These are phyloP conservation scores for Hafferia zeledoni DNA, from an alignment of 2,797 vertebrate genomes.

Conservation along the genomic window DNA sequence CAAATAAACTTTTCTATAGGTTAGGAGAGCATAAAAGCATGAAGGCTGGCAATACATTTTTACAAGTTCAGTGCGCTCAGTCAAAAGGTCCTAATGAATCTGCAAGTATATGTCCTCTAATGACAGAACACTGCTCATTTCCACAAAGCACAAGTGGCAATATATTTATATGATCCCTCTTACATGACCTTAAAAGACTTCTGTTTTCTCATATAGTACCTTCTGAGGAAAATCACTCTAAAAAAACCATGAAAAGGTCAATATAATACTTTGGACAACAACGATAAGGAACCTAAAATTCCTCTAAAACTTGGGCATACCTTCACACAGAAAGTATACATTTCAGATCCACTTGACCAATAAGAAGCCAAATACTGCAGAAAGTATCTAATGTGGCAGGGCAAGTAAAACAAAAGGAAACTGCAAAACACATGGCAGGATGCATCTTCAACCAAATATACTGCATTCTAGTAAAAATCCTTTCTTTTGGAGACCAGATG, in stretches of 20 bases:
- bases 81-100: background rate
- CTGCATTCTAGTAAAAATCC: constrained; percentile 37
- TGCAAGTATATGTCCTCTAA: background rate
- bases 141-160: background rate
- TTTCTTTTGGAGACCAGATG: constrained; percentile 9
- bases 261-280: background rate
- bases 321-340: background rate
- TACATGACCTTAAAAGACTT: background rate
- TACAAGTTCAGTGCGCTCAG: background rate
- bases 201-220: background rate
- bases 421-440: background rate
- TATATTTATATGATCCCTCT: background rate
- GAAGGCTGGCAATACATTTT: background rate
- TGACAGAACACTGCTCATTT: background rate
- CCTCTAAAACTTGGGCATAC: background rate
- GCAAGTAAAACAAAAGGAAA: background rate
- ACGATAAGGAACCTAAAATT: background rate
- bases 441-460: background rate
- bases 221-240: background rate
- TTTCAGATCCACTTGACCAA: background rate
- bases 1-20: background rate
- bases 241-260: background rate
- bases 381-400: background rate
- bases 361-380: background rate
- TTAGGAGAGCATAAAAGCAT: background rate